Percentiles rank a stretch among this genome's conserved stretches.
Conservation (phyloP, 2,888 invertebrate genomes). For the Scaptomyza flava region DNA sequence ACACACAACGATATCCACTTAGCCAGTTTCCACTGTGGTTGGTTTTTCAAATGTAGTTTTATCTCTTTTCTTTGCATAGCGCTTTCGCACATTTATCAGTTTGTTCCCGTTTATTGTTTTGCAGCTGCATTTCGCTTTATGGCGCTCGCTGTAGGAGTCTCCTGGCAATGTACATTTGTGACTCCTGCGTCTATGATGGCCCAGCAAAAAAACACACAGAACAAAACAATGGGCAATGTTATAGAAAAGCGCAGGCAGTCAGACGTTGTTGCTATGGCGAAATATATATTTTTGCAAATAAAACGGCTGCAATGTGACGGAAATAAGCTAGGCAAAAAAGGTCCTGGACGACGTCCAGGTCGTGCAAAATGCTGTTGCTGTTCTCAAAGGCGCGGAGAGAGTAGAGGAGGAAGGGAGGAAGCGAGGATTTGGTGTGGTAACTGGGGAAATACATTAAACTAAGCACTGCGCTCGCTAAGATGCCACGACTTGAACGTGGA, state of each 20-base stretch:
- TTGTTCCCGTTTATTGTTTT: constrained; percentile 20
- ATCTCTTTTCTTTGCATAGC: too few species aligned
- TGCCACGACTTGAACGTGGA: constrained; percentile 46
- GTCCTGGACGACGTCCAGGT: constrained; percentile 16
- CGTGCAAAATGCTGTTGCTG: not conserved
- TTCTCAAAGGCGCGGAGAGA: not conserved
- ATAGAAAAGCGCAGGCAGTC: constrained; percentile 14
- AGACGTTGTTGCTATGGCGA: constrained; percentile 34
- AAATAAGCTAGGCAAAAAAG: constrained; percentile 60
- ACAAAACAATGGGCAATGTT: constrained; percentile 23
- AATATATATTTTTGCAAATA: constrained; percentile 69
- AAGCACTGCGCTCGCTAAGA: constrained; percentile 59
- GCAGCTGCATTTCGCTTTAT: constrained; percentile 11
- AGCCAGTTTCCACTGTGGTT: not conserved
- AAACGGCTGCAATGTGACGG: constrained; percentile 77
- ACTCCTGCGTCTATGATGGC: constrained; percentile 13
- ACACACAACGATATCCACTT: not conserved
- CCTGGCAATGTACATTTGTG: not conserved
- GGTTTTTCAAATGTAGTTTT: constrained; percentile 17
- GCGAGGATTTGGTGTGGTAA: constrained; percentile 7
- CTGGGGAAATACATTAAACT: constrained; percentile 69
- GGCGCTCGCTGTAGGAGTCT: constrained; percentile 3
- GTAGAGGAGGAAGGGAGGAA: not conserved
- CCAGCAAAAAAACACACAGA: constrained; percentile 1
- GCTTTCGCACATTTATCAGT: constrained; percentile 37